A percentile compares a stretch with the other conserved stretches of the same genome.
phyloP scores from a whole-genome alignment of 2,113 vertebrate genomes.

The human region DNA sequence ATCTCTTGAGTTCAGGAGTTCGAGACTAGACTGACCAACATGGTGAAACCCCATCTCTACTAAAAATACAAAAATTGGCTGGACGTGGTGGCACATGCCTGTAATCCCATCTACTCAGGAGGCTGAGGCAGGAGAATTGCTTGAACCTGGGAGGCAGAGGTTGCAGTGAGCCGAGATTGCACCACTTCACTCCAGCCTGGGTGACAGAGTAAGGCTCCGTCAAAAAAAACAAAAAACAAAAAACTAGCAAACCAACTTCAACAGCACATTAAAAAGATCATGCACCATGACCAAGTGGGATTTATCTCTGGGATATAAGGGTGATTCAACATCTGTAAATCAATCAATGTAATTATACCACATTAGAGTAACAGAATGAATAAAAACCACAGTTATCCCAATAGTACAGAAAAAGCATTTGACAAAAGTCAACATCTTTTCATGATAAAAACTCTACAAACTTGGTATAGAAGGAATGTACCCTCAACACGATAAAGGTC shows the following conservation, averaged over 20 bases:
- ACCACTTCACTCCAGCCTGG: too few species aligned
- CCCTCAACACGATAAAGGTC: neutral
- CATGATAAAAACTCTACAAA: neutral
- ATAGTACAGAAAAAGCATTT: neutral
- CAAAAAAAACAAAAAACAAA: too few species aligned
- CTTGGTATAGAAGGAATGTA: neutral
- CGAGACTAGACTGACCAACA: too few species aligned
- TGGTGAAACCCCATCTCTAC: too few species aligned
- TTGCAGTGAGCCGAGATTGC: too few species aligned
- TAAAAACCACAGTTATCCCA: neutral
- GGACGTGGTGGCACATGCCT: too few species aligned
- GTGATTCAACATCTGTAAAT: neutral
- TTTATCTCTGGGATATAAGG: neutral
- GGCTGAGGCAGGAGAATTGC: too few species aligned
- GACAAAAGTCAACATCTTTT: neutral
- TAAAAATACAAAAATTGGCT: too few species aligned
- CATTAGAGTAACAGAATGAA: neutral
- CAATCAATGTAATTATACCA: neutral
- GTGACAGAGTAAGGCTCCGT: too few species aligned
- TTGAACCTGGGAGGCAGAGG: too few species aligned
- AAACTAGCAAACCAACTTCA: neutral
- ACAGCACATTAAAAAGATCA: neutral
- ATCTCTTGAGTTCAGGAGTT: too few species aligned
- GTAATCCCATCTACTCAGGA: too few species aligned
- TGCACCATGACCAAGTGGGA: neutral